These are phyloP conservation scores for Trogon melanurus DNA, from an alignment of 2,113 vertebrate species.

Conservation along the genomic window DNA sequence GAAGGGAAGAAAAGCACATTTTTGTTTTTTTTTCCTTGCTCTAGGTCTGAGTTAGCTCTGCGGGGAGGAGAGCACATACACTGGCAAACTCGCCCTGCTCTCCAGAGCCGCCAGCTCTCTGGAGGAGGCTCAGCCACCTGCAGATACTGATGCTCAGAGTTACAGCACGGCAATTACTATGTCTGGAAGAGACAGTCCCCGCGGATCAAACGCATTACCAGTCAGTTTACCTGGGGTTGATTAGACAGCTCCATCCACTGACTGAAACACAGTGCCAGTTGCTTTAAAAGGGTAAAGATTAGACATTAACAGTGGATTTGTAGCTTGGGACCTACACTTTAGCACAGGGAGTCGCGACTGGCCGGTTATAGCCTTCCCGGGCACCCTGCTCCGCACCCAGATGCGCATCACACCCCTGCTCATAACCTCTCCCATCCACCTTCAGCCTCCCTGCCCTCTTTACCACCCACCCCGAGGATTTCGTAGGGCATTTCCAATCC, in stretches of 20 bases:
- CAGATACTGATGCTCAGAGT: neutral
- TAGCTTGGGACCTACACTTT: neutral
- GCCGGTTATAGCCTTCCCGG: neutral
- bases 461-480: neutral
- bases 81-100: neutral
- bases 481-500: rapidly evolving
- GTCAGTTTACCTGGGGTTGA: slow-evolving; percentile 71
- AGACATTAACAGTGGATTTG: neutral
- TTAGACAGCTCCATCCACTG: slow-evolving; percentile 68
- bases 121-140: neutral
- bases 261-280: slow-evolving; percentile 73
- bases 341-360: neutral
- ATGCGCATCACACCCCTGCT: rapidly evolving
- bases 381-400: rapidly evolving
- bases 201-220: neutral
- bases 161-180: neutral
- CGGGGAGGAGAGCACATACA: neutral
- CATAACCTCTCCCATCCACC: rapidly evolving
- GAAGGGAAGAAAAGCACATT: neutral
- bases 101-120: neutral
- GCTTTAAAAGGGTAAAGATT: slow-evolving; percentile 50
- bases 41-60: neutral
- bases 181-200: neutral
- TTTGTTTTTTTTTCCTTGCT: neutral
- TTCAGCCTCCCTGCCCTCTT: neutral